These are phyloP conservation scores for Agrochola circellaris DNA, from an alignment of 2,888 invertebrate species.

Conservation along the genomic window DNA sequence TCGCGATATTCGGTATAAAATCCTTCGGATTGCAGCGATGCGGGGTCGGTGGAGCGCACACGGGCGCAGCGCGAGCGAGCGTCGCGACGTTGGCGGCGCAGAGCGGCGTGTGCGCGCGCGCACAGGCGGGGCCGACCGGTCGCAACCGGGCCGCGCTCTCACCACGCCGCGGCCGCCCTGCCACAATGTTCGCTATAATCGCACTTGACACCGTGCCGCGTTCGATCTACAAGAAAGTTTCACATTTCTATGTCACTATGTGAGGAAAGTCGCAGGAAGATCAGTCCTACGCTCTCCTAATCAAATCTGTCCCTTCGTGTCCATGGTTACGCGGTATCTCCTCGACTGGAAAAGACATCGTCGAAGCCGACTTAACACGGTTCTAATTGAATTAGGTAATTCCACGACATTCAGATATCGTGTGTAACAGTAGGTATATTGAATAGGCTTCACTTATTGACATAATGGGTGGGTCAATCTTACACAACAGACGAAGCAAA, in stretches of 20 bases:
- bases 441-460: constrained; percentile 77
- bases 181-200: constrained; percentile 85
- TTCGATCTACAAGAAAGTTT: constrained; percentile 88
- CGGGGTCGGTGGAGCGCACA: constrained; percentile 75
- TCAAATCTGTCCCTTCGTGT: constrained; percentile 48
- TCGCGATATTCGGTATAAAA: constrained; percentile 75
- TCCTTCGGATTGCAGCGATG: constrained; percentile 73
- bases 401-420: constrained; percentile 72
- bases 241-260: constrained; percentile 86
- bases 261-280: constrained; percentile 74
- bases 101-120: constrained; percentile 85
- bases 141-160: constrained; percentile 90
- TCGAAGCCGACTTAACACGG: constrained; percentile 77
- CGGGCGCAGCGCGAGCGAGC: constrained; percentile 84
- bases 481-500: constrained; percentile 53
- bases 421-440: constrained; percentile 62
- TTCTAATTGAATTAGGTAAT: constrained; percentile 86
- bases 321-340: constrained; percentile 51
- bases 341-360: constrained; percentile 64
- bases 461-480: constrained; percentile 48
- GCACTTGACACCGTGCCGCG: constrained; percentile 89
- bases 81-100: constrained; percentile 89
- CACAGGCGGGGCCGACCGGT: constrained; percentile 88
- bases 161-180: constrained; percentile 82
- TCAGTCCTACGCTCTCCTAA: constrained; percentile 56